Evolutionary conservation across 2,113 vertebrate species (phyloP), one percentile per base, ranked within the genome.

Genomic region (Spea bombifrons): DNA sequence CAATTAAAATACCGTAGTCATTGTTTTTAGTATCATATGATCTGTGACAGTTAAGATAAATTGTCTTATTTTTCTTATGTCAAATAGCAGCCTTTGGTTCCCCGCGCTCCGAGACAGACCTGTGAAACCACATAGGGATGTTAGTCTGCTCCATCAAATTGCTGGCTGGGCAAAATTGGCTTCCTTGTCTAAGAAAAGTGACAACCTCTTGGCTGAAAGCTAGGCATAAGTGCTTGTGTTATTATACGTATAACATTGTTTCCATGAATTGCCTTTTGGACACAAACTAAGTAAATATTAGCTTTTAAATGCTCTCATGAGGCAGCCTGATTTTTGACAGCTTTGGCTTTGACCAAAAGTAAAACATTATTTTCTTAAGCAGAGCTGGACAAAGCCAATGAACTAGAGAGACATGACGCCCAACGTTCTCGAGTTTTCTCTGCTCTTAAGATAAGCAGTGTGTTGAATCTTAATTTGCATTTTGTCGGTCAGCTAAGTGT

Each of bases 71-170:
- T 68, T 59, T 67, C 43, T 46, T 53, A n/a, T 17, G 30, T 53
- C 73, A 66, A 49, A 50, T 68, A 57, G 30, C 30, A 30, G 47
- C 49, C 64, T 67, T 30, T 8, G 53, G 66, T 47, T 30, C 50
- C 59, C 55, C 5, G 61, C 16, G 43, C 66, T 50, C 50, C 6
- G 68, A 47, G 15, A 12, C 64, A 6, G 10, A 52, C 4, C 52
- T 45, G n/a, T 48, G 3, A 59, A 59, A 68, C 75, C 75, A 48
- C 75, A 76, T 64, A 17, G 75, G 75, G 57, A 76, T 76, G 75
- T 68, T 68, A 30, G 66, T 12, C 46, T 5, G 52, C 15, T 76
- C 30, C 64, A 13, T 45, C 63, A 30, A 52, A 68, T 76, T 68
- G 64, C 75, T 76, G 52, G 65, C 75, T 68, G n/a, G 49, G 47